These are phyloP conservation scores for Taxidea taxus DNA, from an alignment of 2,113 vertebrate genomes.

Conservation along the genomic window DNA sequence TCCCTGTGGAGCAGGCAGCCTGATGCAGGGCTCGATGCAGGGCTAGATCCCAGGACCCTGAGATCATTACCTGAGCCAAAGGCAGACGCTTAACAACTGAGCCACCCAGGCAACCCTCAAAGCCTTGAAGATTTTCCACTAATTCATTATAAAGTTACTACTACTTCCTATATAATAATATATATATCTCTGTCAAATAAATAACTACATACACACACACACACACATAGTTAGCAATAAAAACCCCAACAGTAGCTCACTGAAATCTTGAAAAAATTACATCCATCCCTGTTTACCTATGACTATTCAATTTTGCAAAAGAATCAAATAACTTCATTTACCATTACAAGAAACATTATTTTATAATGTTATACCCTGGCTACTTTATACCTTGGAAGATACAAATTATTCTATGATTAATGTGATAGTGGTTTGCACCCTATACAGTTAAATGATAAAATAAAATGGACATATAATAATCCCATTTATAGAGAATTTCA, in stretches of 20 bases:
- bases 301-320: background rate
- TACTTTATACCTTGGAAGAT: background rate
- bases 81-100: no score
- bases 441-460: background rate
- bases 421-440: background rate
- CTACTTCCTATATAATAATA: background rate
- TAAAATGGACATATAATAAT: background rate
- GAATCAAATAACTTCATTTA: slow-evolving; percentile 14
- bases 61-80: no score
- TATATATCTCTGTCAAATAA: no score
- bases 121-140: background rate
- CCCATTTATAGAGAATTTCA: background rate
- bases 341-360: background rate
- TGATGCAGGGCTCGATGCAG: no score
- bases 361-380: background rate
- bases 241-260: background rate
- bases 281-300: background rate
- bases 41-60: no score
- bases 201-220: background rate
- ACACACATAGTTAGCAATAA: background rate
- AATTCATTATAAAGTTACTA: slow-evolving; percentile 12
- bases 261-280: background rate
- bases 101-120: background rate
- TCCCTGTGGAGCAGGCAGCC: no score
- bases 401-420: background rate